Conservation (phyloP, 2,797 vertebrate species). For the Pseudochirops cupreus region DNA sequence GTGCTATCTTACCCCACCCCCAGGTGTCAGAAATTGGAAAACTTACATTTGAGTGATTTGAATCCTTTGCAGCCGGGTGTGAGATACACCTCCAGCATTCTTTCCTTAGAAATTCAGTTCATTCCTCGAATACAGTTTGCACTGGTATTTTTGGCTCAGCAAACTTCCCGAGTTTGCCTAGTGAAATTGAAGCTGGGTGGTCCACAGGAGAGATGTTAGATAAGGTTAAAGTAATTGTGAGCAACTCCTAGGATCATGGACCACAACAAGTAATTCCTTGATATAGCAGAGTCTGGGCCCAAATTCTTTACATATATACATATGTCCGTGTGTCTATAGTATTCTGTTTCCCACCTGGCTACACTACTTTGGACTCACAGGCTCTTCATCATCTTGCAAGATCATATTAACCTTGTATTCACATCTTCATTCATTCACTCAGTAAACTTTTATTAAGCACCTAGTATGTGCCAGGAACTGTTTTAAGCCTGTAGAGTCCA, state of each 20-base stretch:
- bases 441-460: neutral
- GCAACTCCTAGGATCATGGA: neutral
- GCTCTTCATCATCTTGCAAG: neutral
- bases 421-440: neutral
- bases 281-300: neutral
- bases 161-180: neutral
- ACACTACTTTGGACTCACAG: neutral
- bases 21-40: neutral
- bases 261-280: neutral
- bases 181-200: neutral
- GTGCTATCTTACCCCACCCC: rapidly evolving
- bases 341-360: neutral
- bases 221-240: neutral
- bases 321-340: neutral
- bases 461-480: neutral
- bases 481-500: neutral
- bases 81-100: neutral
- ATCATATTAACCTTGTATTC: neutral
- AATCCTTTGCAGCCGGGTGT: neutral
- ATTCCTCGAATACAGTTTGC: neutral
- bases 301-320: neutral
- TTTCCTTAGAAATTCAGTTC: neutral
- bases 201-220: neutral
- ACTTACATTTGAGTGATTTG: neutral
- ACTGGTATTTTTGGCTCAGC: neutral